Base-by-base conservation (phyloP, 2,888 invertebrate genomes). In the Petrolisthes manimaculis region DNA sequence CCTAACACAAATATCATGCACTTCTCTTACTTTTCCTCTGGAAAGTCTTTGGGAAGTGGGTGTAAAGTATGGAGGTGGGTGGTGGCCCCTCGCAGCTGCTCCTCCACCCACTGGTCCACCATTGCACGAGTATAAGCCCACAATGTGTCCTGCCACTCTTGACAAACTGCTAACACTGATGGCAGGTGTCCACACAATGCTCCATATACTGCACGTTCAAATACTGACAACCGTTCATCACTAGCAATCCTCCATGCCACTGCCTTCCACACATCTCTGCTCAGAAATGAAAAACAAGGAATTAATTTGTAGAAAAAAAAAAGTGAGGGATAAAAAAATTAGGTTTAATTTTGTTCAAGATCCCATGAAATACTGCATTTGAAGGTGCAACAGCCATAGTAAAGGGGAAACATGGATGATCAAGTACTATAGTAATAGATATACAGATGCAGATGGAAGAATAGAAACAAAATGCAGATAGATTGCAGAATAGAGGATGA, bases 121-220 rank as follows among this genome's bases (percentile, higher is more conserved):
- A 97, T 95, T 21, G 81, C 86, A 78, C 85, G 87, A 54, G 89
- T 84, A 71, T 89, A 96, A 0, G 97, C 96, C 98, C 98, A 99
- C 54, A 98, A 93, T 90, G 96, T 94, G 93, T 99, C 98, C 92
- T 97, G 96, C 98, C 98, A 99, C 54, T 95, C 95, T n/a, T 94
- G 91, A 75, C 91, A 90, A 14, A 96, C 95, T 0, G 95, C 94
- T 71, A 98, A 93, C n/a, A 98, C 93, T 6, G 96, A 95, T 56
- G 95, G 94, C 74, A 98, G 93, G 93, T 97, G 96, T 0, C 98
- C 98, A 93, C 97, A 97, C 81, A 97, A 95, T 82, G 96, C 94
- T 3, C 95, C 97, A 89, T 96, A 94, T 21, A 96, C 95, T 5
- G 97, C 97, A 90, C 93, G 93, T 92, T 94, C 94, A 90, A 92